Evolutionary conservation across 2,888 invertebrate species (phyloP).

Genomic region (Drosophila tanythrix): DNA sequence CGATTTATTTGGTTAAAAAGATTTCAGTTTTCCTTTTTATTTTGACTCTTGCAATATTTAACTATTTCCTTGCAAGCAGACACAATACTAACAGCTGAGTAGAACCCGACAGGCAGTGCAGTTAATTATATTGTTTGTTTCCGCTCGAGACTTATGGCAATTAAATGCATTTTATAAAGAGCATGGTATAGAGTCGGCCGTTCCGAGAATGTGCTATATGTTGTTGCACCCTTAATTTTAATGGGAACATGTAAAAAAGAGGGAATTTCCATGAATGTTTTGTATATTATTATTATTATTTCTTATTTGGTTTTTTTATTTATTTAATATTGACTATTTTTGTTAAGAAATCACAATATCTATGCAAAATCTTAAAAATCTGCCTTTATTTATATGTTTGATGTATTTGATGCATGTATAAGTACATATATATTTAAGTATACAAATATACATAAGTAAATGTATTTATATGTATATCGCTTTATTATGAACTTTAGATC

Average conservation of each 20-base stretch:
- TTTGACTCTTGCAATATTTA: constrained; percentile 7
- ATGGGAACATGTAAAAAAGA: constrained; percentile 21
- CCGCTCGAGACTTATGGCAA: neutral
- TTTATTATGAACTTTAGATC: constrained; percentile 55
- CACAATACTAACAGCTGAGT: constrained; percentile 18
- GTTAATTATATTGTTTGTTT: constrained; percentile 3
- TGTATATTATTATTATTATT: constrained; percentile 12
- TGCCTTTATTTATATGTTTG: constrained; percentile 37
- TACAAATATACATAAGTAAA: constrained; percentile 28
- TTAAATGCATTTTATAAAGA: constrained; percentile 15
- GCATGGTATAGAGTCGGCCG: constrained; percentile 18
- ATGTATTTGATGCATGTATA: constrained; percentile 26
- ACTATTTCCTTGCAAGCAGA: constrained; percentile 33
- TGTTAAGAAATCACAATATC: constrained; percentile 69
- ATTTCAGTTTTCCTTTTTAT: neutral
- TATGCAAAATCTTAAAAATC: constrained; percentile 65
- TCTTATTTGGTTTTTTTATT: constrained; percentile 17
- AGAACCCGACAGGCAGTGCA: constrained; percentile 49
- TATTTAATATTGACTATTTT: constrained; percentile 47
- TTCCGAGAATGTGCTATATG: constrained; percentile 39
- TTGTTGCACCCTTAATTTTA: constrained; percentile 22
- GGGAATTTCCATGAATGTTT: constrained; percentile 5
- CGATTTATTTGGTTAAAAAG: constrained; percentile 10
- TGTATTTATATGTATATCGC: constrained; percentile 32
- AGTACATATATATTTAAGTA: constrained; percentile 32